A percentile compares a stretch with the other conserved stretches of the same genome.
Evolutionary conservation across 2,113 vertebrate genomes (phyloP).

Genomic region (Apistogramma diplotaenia): DNA sequence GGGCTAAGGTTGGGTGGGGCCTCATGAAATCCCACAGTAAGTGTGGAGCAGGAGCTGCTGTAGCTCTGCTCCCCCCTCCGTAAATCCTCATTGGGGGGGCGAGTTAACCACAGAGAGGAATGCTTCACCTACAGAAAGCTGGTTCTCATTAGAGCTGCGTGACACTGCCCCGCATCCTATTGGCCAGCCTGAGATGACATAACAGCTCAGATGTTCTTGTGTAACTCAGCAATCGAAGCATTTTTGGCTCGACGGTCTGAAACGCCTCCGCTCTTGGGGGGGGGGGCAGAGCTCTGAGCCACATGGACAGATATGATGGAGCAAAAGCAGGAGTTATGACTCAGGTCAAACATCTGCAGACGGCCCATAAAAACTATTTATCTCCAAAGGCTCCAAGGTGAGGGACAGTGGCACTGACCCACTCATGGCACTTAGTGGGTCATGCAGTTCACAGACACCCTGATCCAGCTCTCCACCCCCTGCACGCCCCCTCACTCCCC

Average conservation of each 20-base stretch:
- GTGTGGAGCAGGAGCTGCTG: too few species aligned
- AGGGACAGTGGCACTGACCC: neutral
- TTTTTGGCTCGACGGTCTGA: neutral
- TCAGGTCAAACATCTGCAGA: neutral
- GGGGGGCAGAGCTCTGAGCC: neutral
- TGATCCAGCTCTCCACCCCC: neutral
- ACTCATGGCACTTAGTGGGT: neutral
- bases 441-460: neutral
- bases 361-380: neutral
- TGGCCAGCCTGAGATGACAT: slow-evolving; percentile 38
- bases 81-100: too few species aligned
- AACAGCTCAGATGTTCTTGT: neutral
- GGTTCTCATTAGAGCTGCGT: slow-evolving; percentile 57
- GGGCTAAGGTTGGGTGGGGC: too few species aligned
- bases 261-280: neutral
- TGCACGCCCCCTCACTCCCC: neutral
- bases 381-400: neutral
- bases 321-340: neutral
- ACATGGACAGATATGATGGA: neutral
- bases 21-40: neutral
- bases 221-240: neutral
- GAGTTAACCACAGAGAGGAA: neutral
- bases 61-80: too few species aligned
- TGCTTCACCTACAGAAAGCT: slow-evolving; percentile 24
- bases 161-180: slow-evolving; percentile 59